These are phyloP conservation scores for Synanthedon formicaeformis DNA, from an alignment of 2,888 invertebrate species.

Conservation along the genomic window DNA sequence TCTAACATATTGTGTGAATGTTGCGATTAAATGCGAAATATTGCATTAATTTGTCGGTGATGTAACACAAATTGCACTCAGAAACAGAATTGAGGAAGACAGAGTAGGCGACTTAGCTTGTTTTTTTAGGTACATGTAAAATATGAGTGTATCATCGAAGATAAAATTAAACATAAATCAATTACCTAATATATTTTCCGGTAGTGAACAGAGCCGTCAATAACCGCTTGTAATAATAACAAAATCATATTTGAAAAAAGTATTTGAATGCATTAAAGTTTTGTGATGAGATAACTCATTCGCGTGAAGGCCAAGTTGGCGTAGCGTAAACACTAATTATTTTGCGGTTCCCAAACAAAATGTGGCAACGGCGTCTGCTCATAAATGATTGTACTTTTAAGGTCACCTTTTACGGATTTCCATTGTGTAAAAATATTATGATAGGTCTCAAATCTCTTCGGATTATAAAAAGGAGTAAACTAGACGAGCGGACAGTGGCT, in stretches of 20 bases:
- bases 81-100: not conserved
- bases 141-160: too few relatives aligned
- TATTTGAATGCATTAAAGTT: slow-evolving; percentile 6
- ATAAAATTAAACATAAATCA: too few relatives aligned
- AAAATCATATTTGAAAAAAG: not conserved
- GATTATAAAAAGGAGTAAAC: too few relatives aligned
- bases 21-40: slow-evolving; percentile 26
- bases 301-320: slow-evolving; percentile 27
- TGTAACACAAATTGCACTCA: slow-evolving; percentile 16
- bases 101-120: too few relatives aligned
- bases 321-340: slow-evolving; percentile 29
- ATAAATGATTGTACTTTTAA: not conserved
- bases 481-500: too few relatives aligned
- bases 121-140: too few relatives aligned
- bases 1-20: slow-evolving; percentile 13
- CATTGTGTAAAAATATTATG: not conserved
- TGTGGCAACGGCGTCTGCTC: slow-evolving; percentile 9
- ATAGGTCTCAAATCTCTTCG: not conserved
- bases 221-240: not conserved
- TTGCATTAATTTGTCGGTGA: slow-evolving; percentile 18
- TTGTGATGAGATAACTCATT: slow-evolving; percentile 15
- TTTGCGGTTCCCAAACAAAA: slow-evolving; percentile 10
- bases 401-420: not conserved
- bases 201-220: not conserved
- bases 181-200: too few relatives aligned